Evolutionary conservation across 2,888 invertebrate genomes (phyloP).

Genomic region (Ophioninae sp.): DNA sequence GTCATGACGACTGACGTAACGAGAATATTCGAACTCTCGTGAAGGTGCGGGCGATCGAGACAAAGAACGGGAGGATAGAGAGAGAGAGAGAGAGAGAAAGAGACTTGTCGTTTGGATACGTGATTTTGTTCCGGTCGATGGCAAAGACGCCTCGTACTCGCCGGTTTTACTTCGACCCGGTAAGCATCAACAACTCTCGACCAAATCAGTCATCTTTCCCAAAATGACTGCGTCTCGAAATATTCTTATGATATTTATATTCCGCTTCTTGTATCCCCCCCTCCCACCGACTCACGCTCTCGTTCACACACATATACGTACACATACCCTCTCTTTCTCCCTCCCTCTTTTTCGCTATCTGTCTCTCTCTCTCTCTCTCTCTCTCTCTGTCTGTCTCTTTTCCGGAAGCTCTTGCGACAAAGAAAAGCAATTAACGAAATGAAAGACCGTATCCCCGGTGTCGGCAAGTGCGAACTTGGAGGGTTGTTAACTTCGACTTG

Average conservation of each 20-base stretch:
- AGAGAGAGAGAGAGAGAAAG: background rate
- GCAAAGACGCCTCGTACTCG: constrained; percentile 26
- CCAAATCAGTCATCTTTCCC: background rate
- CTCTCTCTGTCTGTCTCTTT: too few relatives aligned
- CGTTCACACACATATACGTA: too few relatives aligned
- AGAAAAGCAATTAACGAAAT: background rate
- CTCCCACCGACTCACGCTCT: too few relatives aligned
- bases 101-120: constrained; percentile 4
- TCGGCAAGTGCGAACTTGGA: background rate
- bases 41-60: constrained; percentile 20
- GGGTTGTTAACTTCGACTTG: constrained; percentile 1
- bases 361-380: too few relatives aligned
- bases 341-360: too few relatives aligned
- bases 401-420: background rate
- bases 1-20: constrained; percentile 60
- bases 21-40: constrained; percentile 53
- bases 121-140: constrained; percentile 4
- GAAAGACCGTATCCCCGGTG: constrained; percentile 5
- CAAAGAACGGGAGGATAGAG: background rate
- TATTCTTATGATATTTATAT: background rate
- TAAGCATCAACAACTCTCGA: constrained; percentile 7
- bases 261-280: background rate
- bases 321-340: too few relatives aligned
- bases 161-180: constrained; percentile 37
- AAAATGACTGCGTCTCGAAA: background rate